Evolutionary conservation across 2,113 vertebrate genomes (phyloP), one percentile per base, ranked within the genome.

Genomic region (Salvelinus alpinus): DNA sequence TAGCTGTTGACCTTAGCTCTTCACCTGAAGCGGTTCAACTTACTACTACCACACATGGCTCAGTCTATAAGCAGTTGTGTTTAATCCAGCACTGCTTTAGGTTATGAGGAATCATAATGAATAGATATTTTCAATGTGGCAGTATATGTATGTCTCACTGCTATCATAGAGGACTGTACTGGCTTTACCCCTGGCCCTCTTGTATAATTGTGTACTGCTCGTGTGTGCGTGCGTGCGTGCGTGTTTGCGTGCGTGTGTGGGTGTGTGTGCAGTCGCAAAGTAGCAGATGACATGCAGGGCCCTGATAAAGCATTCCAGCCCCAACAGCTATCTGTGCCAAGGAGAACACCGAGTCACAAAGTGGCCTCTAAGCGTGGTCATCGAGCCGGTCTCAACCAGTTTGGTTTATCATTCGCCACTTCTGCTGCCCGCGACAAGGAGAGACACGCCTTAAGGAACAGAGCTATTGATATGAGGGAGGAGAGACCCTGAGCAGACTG

Each of bases 341-440:
- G 66, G 44, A 75, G 57, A 31, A 75, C 62, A 71, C 67, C 27
- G 18, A 57, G 74, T 34, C 22, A 47, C 18, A 44, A 44, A 44
- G 38, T 20, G 31, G 59, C 64, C 38, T 44, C 38, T 44, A 44
- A 44, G 38, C 14, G 31, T 72, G 73, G 62, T 70, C 47, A 25
- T 51, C 2, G 18, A 82, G 73, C 89, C 80, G 80, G 86, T 84
- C 76, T 47, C 72, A 82, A 85, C 86, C 82, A 85, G 88, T 89
- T 89, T 78, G 76, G 71, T 64, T 87, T 80, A 88, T 85, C 68
- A 76, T 77, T 68, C 48, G 29, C 25, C 14, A 20, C 31, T 73
- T 75, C 54, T 80, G 69, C 77, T 77, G 51, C 25, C 47, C 24
- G 60, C 72, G 60, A 70, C 67, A 73, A 71, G 59, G 24, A 64